These are phyloP conservation scores for Chaetoderma sp. DNA, from an alignment of 2,888 invertebrate genomes.

Conservation along the genomic window DNA sequence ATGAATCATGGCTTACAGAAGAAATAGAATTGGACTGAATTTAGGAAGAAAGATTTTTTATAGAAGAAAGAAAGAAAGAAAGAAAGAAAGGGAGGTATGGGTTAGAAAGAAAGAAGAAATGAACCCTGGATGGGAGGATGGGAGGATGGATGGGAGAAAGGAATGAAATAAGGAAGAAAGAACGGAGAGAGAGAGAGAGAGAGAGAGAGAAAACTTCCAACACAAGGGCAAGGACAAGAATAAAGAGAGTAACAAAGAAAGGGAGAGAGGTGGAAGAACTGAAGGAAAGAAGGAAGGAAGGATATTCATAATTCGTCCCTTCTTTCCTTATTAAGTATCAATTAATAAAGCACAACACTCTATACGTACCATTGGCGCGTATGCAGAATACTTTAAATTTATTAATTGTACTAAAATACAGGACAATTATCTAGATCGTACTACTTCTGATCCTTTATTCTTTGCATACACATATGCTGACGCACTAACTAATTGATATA, in stretches of 20 bases:
- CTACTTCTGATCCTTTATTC: too few species aligned
- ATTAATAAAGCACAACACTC: too few species aligned
- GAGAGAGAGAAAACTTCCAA: not conserved
- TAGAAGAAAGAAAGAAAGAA: conserved; percentile 2
- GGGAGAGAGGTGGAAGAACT: not conserved
- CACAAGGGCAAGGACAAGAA: conserved; percentile 4
- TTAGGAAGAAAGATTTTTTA: not conserved
- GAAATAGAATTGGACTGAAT: too few species aligned
- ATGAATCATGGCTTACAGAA: too few species aligned
- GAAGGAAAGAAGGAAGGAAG: not conserved
- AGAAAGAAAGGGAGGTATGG: not conserved
- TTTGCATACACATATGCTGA: too few species aligned
- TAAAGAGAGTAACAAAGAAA: not conserved
- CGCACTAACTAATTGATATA: too few species aligned
- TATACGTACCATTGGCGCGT: too few species aligned
- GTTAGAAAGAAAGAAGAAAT: not conserved
- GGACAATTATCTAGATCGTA: too few species aligned
- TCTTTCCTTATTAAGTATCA: too few species aligned
- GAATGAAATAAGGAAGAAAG: not conserved
- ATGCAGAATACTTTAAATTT: too few species aligned
- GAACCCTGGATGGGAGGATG: conserved; percentile 1
- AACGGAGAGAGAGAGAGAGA: not conserved
- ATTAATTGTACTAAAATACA: too few species aligned
- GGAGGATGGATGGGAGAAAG: not conserved
- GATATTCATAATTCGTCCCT: too few species aligned